A percentile compares a stretch with the other conserved stretches of the same genome.
Conservation (phyloP, 1,140 invertebrate genomes). For the Drosophila truncata region DNA sequence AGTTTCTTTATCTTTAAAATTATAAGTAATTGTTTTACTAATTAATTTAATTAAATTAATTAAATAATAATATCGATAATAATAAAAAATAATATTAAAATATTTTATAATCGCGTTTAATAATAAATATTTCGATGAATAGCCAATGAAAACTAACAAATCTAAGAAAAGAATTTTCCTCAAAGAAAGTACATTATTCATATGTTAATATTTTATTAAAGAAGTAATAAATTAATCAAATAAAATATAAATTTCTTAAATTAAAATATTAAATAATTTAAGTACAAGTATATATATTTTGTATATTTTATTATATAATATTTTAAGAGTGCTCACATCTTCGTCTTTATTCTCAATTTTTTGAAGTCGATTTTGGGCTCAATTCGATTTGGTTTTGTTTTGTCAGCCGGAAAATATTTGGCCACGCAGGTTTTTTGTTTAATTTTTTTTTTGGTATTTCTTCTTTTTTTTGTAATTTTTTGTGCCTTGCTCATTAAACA, state of each 20-base stretch:
- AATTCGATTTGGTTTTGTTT: constrained; percentile 36
- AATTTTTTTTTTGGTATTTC: constrained; percentile 5
- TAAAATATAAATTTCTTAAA: not conserved
- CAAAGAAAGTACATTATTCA: not conserved
- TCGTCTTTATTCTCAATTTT: not conserved
- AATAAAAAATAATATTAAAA: not conserved
- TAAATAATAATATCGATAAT: not conserved
- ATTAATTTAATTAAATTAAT: not conserved
- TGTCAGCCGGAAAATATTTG: constrained; percentile 72
- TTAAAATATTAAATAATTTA: not conserved
- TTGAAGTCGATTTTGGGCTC: constrained; percentile 13
- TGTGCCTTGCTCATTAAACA: constrained; percentile 56
- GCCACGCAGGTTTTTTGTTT: constrained; percentile 59
- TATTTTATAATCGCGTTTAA: not conserved
- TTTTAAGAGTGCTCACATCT: not conserved
- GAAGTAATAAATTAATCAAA: not conserved
- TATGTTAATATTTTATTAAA: not conserved
- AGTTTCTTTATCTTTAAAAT: not conserved
- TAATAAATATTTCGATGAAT: not conserved
- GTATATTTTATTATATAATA: not conserved
- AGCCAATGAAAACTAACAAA: not conserved
- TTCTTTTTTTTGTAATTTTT: not conserved
- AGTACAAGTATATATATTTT: not conserved
- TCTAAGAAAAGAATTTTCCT: not conserved
- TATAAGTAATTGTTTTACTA: not conserved